These are phyloP conservation scores for Rhinoptilus africanus DNA, from an alignment of 2,113 vertebrate genomes.

Conservation along the genomic window DNA sequence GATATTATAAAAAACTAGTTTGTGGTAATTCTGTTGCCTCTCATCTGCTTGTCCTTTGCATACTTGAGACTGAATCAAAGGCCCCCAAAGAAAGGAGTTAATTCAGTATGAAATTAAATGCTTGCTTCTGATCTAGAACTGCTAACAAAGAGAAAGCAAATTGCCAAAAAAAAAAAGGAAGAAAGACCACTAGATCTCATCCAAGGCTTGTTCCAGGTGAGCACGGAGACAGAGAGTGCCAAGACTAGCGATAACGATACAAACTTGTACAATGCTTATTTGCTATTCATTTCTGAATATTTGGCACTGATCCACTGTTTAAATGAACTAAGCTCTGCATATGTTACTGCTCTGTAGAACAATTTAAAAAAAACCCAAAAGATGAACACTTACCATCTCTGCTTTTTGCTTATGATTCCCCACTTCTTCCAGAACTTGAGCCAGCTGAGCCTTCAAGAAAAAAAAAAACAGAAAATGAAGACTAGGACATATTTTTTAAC, in stretches of 20 bases:
- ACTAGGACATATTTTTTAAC: neutral
- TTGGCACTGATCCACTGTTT: neutral
- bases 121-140: slow-evolving; percentile 11
- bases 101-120: slow-evolving; percentile 24
- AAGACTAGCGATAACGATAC: neutral
- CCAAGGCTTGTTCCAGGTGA: neutral
- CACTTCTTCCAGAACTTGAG: slow-evolving; percentile 85
- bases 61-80: neutral
- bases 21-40: neutral
- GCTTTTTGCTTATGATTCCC: slow-evolving; percentile 85
- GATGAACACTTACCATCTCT: slow-evolving; percentile 80
- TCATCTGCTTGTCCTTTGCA: neutral
- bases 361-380: neutral
- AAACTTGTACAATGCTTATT: neutral
- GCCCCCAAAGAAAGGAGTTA: neutral
- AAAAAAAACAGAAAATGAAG: neutral
- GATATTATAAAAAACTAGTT: neutral
- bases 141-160: neutral
- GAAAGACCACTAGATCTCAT: neutral
- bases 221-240: neutral
- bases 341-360: neutral
- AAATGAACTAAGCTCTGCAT: neutral
- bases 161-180: neutral
- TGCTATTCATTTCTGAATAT: neutral
- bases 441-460: slow-evolving; percentile 82